Conservation (phyloP, 1,140 invertebrate species). For the Anthonomus grandis region DNA sequence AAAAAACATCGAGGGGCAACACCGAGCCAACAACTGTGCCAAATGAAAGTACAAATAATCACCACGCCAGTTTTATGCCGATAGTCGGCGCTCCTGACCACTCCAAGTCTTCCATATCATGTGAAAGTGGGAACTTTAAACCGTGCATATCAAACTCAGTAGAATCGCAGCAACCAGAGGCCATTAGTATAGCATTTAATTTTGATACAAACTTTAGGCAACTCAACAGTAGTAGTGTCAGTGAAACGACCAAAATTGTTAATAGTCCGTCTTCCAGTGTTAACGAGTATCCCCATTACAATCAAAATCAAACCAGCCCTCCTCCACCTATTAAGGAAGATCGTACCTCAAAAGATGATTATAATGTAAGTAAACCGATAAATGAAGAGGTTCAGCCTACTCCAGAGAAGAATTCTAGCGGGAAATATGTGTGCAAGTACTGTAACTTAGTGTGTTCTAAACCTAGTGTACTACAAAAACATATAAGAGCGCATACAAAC, state of each 20-base stretch:
- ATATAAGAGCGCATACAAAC: constrained; percentile 89
- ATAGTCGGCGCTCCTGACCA: constrained; percentile 19
- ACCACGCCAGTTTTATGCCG: constrained; percentile 12
- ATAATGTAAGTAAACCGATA: no score
- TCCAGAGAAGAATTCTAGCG: constrained; percentile 38
- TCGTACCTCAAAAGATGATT: constrained; percentile 11
- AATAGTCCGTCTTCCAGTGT: constrained; percentile 38
- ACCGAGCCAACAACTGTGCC: constrained; percentile 45
- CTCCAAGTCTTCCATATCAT: constrained; percentile 48
- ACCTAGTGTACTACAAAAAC: constrained; percentile 91
- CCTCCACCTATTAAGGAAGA: constrained; percentile 5
- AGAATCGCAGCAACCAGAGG: constrained; percentile 20
- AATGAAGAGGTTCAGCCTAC: constrained; percentile 23
- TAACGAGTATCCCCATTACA: constrained; percentile 20
- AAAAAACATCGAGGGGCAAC: constrained; percentile 36
- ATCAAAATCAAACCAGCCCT: background rate
- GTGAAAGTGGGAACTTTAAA: constrained; percentile 33
- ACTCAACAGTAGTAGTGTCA: background rate
- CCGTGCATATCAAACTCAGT: constrained; percentile 43
- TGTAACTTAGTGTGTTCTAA: constrained; percentile 87
- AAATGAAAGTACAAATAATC: constrained; percentile 39
- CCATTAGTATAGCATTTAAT: constrained; percentile 28
- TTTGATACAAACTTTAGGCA: constrained; percentile 38
- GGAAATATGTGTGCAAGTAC: constrained; percentile 78
- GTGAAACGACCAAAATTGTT: constrained; percentile 26